Evolutionary conservation across 2,113 vertebrate species (phyloP).

Genomic region (Elgaria multicarinata): DNA sequence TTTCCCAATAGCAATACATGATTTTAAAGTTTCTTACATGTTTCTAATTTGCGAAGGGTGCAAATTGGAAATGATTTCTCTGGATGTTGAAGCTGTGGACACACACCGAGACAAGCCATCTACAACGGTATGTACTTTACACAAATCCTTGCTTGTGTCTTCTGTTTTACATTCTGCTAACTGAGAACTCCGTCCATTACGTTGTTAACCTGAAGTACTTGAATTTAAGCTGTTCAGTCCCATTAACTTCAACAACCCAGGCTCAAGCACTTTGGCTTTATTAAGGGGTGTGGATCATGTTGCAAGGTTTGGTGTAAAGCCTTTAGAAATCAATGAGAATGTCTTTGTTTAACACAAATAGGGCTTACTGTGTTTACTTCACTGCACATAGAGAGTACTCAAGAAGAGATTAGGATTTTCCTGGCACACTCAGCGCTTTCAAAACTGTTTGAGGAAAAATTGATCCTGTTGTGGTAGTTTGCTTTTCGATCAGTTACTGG

Average conservation of each 20-base stretch:
- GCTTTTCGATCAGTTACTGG: not conserved
- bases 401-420: not conserved
- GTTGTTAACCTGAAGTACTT: not conserved
- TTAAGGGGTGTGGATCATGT: not conserved
- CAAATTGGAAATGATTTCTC: conserved; percentile 91
- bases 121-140: conserved; percentile 79
- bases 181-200: not conserved
- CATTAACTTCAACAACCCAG: not conserved
- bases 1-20: not conserved
- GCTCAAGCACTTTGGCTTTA: not conserved
- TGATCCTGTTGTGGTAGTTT: not conserved
- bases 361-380: not conserved
- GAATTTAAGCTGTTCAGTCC: not conserved
- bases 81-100: conserved; percentile 94
- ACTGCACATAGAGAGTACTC: no score
- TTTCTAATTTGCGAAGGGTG: conserved; percentile 81
- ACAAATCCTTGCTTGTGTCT: rapidly evolving
- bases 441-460: not conserved
- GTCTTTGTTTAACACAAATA: not conserved
- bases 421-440: not conserved
- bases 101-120: conserved; percentile 92
- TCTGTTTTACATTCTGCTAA: not conserved
- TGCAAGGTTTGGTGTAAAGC: not conserved
- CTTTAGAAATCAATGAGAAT: not conserved
- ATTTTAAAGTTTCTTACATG: not conserved